Evolutionary conservation across 2,113 vertebrate species (phyloP), one percentile per base, ranked within the genome.

Genomic region (Microcebus tavaratra): DNA sequence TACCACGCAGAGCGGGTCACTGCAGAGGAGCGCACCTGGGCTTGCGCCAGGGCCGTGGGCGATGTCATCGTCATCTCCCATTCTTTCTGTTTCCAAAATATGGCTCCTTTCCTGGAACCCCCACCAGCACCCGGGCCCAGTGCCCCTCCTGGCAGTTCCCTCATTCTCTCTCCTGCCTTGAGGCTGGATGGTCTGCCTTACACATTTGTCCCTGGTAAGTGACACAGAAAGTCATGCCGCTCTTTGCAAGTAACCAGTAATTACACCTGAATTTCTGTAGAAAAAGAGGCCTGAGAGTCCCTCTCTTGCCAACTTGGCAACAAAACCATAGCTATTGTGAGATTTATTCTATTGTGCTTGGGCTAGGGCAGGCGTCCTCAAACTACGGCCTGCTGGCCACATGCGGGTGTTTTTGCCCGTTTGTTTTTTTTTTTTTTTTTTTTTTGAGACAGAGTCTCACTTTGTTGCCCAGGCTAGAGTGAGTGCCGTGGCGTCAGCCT

Each of bases 261-360:
- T 39, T 48, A 68, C 29, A 4, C 4, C 2, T 18, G 8, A n/a
- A 17, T 1, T 18, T 91, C 39, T 29, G 57, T 17, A 76, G 31
- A 91, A 68, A 39, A 31, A 21, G 75, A n/a, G 55, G 27, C n/a
- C 73, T 39, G 25, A 75, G 57, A 45, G 11, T 50, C 55, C 0
- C 42, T 48, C 79, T 68, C 34, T 11, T 45, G 23, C 55, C 25
- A 6, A 83, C 18, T 0, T 20, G 29, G 65, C 31, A 73, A 70
- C 0, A 81, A 18, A 39, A 82, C 2, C 3, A 2, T 45, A 39
- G 63, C 3, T 1, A 0, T 27, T 42, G 17, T 0, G n/a, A 67
- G 67, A 79, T 88, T 89, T 68, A 31, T 70, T 72, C 81, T 6
- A 17, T 27, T 80, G 81, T 67, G 90, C 86, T 84, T 80, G 67